A percentile compares a stretch with the other conserved stretches of the same genome.
These are phyloP conservation scores for Sipha flava DNA, from an alignment of 1,140 invertebrate genomes.

Conservation along the genomic window DNA sequence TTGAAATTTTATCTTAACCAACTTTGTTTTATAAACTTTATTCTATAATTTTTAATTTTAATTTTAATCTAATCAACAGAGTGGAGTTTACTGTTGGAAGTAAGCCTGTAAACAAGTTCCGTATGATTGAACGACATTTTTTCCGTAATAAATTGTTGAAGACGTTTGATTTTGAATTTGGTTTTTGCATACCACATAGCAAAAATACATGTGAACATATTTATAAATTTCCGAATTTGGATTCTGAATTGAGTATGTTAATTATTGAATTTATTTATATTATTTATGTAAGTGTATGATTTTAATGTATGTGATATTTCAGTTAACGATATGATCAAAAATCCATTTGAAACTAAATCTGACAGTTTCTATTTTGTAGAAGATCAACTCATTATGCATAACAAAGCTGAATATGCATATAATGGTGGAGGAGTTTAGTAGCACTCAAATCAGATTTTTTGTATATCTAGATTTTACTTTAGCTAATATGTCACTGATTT, in stretches of 20 bases:
- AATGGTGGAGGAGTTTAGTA: slow-evolving; percentile 50
- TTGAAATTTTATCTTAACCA: not conserved
- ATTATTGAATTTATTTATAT: not conserved
- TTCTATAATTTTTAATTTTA: not conserved
- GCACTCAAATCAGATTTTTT: not conserved
- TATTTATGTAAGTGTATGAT: not conserved
- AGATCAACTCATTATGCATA: slow-evolving; percentile 95
- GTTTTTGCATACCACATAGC: slow-evolving; percentile 96
- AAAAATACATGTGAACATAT: slow-evolving; percentile 98
- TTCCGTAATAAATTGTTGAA: slow-evolving; percentile 89
- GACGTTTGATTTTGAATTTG: slow-evolving; percentile 99
- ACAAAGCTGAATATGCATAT: slow-evolving; percentile 96
- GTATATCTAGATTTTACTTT: not conserved
- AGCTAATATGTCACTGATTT: not conserved
- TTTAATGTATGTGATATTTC: slow-evolving; percentile 42
- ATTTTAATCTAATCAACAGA: slow-evolving; percentile 48
- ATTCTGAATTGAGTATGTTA: slow-evolving; percentile 72
- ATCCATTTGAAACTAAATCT: slow-evolving; percentile 92
- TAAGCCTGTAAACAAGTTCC: slow-evolving; percentile 85
- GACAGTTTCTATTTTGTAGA: slow-evolving; percentile 99
- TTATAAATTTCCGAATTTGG: slow-evolving; percentile 91
- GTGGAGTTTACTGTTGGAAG: slow-evolving; percentile 94
- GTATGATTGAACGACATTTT: slow-evolving; percentile 98
- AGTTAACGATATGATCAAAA: slow-evolving; percentile 94
- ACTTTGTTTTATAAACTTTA: not conserved